Percentiles rank a stretch among this genome's conserved stretches.
phyloP scores from a whole-genome alignment of 2,888 invertebrate genomes.

The Tricholauxania praeusta region DNA sequence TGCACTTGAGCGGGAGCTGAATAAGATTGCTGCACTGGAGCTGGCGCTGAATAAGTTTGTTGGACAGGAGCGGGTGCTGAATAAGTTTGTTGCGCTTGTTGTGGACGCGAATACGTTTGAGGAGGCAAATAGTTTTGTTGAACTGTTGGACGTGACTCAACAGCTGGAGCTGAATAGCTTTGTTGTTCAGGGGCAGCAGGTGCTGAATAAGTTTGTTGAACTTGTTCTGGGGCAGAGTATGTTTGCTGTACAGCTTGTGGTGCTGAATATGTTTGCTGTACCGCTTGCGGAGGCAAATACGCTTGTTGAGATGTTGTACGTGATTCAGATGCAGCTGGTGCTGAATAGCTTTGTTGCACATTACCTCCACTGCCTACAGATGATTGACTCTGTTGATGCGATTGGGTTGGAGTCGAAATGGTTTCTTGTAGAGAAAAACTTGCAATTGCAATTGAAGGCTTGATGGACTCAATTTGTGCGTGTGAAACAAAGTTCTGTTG shows the following conservation, averaged over 20 bases:
- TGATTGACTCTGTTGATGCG: slow-evolving; percentile 34
- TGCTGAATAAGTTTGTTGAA: slow-evolving; percentile 12
- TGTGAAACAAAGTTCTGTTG: background rate
- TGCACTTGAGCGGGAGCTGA: background rate
- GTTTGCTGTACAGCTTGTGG: slow-evolving; percentile 36
- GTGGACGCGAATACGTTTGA: slow-evolving; percentile 14
- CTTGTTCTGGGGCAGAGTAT: slow-evolving; percentile 26
- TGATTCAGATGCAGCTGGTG: slow-evolving; percentile 26
- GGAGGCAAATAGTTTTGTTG: slow-evolving; percentile 23
- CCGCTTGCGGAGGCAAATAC: background rate
- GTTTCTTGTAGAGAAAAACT: slow-evolving; percentile 53
- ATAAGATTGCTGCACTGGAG: background rate
- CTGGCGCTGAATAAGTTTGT: background rate
- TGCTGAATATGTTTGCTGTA: slow-evolving; percentile 41
- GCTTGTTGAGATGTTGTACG: slow-evolving; percentile 38
- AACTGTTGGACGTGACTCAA: slow-evolving; percentile 40
- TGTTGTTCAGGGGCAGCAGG: background rate
- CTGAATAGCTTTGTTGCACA: slow-evolving; percentile 6
- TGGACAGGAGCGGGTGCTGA: background rate
- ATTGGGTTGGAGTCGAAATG: background rate
- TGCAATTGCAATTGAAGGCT: slow-evolving; percentile 53
- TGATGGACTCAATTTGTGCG: slow-evolving; percentile 54
- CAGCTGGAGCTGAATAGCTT: background rate
- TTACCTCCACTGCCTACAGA: background rate
- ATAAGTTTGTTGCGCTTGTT: slow-evolving; percentile 23